These are phyloP conservation scores for Progne subis DNA, from an alignment of 2,113 vertebrate genomes.

Conservation along the genomic window DNA sequence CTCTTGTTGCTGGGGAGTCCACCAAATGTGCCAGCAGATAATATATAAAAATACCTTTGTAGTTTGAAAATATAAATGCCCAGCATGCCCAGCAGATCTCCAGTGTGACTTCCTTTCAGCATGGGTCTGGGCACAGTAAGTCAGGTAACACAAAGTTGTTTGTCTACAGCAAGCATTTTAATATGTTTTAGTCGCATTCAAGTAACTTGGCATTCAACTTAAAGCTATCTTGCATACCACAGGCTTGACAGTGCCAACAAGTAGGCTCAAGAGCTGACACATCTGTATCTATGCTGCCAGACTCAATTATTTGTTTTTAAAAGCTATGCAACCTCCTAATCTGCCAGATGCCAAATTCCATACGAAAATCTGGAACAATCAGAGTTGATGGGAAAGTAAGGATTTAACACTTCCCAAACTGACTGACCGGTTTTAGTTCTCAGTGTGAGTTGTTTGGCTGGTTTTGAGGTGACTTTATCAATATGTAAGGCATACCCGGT, in stretches of 20 bases:
- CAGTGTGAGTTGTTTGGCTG: neutral
- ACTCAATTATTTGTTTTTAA: neutral
- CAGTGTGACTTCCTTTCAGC: neutral
- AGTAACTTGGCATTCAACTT: neutral
- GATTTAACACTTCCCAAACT: neutral
- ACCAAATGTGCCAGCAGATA: neutral
- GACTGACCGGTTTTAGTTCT: neutral
- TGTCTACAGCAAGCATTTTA: neutral
- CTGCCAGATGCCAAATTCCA: neutral
- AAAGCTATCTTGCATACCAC: neutral
- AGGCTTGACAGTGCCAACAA: neutral
- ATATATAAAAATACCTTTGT: neutral
- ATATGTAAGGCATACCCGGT: accelerated
- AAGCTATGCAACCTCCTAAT: neutral
- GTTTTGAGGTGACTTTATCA: neutral
- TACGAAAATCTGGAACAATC: neutral
- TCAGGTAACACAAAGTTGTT: neutral
- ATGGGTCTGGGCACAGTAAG: neutral
- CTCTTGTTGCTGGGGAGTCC: neutral
- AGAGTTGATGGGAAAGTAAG: neutral
- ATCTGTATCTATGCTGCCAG: neutral
- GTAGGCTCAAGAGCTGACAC: neutral
- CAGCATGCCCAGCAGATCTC: neutral
- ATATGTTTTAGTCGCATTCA: accelerated
- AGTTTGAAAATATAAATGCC: neutral